These are phyloP conservation scores for Hyperoplus immaculatus DNA, from an alignment of 2,797 vertebrate species.

Conservation along the genomic window DNA sequence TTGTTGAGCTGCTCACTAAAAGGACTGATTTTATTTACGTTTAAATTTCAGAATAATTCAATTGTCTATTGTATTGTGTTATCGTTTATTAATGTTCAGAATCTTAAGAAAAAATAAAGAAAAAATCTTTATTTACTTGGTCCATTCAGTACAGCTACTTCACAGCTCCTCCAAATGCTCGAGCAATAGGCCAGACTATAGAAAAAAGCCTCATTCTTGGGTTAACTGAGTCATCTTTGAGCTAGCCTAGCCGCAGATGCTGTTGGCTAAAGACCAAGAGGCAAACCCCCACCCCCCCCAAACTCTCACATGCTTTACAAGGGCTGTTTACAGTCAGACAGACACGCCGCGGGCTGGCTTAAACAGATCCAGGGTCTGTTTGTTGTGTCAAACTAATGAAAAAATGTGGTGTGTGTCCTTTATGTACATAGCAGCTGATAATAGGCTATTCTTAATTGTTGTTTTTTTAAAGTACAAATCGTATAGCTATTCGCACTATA, in stretches of 20 bases:
- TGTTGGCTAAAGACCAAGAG: conserved; percentile 58
- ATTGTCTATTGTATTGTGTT: too few species aligned
- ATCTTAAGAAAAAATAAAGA: too few species aligned
- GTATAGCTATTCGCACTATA: too few species aligned
- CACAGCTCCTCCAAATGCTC: conserved; percentile 30
- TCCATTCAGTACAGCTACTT: conserved; percentile 34
- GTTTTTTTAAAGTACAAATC: not conserved
- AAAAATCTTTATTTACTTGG: conserved; percentile 32
- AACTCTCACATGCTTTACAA: conserved; percentile 43
- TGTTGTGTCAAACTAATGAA: conserved; percentile 11
- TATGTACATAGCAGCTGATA: not conserved
- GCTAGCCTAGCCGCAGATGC: conserved; percentile 53
- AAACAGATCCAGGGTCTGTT: conserved; percentile 9
- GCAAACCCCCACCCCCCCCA: conserved; percentile 47
- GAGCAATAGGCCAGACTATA: conserved; percentile 15
- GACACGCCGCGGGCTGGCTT: conserved; percentile 25
- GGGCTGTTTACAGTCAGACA: conserved; percentile 42
- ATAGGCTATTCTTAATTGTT: not conserved
- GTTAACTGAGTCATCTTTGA: conserved; percentile 63
- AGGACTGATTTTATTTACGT: too few species aligned
- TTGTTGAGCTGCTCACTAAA: too few species aligned
- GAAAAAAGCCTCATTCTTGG: conserved; percentile 46
- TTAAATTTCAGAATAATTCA: too few species aligned
- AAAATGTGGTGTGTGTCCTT: not conserved
- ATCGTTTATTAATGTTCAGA: too few species aligned